Conservation (phyloP, 30 jellyfish, hydroid and myxozoan genomes). For the Clytia hemisphaerica region DNA sequence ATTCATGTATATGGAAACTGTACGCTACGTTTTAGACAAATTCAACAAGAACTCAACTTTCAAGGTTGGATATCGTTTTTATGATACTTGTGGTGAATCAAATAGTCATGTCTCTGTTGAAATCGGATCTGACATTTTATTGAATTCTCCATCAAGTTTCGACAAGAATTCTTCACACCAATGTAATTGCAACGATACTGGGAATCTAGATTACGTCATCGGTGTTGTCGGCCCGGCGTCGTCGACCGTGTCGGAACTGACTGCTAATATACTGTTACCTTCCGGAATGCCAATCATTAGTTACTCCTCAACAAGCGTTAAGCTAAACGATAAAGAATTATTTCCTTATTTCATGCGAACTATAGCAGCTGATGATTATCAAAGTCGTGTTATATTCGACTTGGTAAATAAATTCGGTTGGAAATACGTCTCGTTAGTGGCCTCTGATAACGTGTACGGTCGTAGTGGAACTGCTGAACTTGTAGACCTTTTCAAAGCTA, state of each 20-base stretch:
- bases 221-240: background rate
- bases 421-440: conserved; percentile 18
- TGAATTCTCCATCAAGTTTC: too few species aligned
- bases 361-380: conserved; percentile 8
- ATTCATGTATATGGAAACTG: too few species aligned
- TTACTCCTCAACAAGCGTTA: conserved; percentile 19
- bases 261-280: background rate
- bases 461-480: conserved; percentile 6
- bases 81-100: too few species aligned
- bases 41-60: too few species aligned
- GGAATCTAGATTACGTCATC: too few species aligned
- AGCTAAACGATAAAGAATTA: background rate
- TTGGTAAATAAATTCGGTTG: background rate
- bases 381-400: background rate
- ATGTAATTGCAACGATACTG: too few species aligned
- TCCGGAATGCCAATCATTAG: background rate
- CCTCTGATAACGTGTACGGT: conserved; percentile 19
- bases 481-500: background rate
- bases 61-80: too few species aligned
- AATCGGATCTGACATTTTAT: too few species aligned
- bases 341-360: conserved; percentile 12
- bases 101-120: too few species aligned
- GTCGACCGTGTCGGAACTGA: background rate
- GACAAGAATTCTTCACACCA: too few species aligned
- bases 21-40: too few species aligned